Base-by-base conservation (phyloP, 2,113 vertebrate species). In the Scomber scombrus region DNA sequence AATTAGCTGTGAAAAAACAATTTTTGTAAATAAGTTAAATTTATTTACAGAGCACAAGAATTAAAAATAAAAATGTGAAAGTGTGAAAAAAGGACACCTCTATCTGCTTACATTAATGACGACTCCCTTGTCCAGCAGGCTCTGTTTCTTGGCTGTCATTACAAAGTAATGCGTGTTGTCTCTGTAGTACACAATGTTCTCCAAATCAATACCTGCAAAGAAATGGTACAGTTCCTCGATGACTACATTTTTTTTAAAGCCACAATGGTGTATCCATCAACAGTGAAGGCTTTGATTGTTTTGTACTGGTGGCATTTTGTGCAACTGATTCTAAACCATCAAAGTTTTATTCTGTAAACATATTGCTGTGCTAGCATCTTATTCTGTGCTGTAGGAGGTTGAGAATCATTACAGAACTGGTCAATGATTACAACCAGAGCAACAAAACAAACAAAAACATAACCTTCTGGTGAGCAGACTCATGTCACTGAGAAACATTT, bases 101-200 rank as follows among this genome's bases (percentile, higher is more conserved):
- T 65, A 16, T 66, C 7, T 49, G 94, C 97, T 34, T 94, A 99
- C 98, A 0, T 96, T 94, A 23, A 98, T 94, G 86, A 99, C 97
- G 81, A 99, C 98, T 49, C 97, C 97, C 89, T 99, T 99, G 83
- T 99, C 97, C 82, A 99, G 92, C 78, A 99, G 96, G 76, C 96
- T 97, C 91, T 99, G 98, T 60, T 99, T 99, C 93, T 99, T 99
- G 68, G 98, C 98, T 1, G 98, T 99, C 98, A 99, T 99, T 79
- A 99, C 98, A 85, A 99, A 99, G 91, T 99, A 99, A 88, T 99
- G 98, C 0, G 98, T 99, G 88, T 96, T 96, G 89, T 99, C 98
- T 88, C 95, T 99, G 77, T 99, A 99, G 93, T 99, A 99, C 73
- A 99, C 98, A 62, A 99, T 99, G 94, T 99, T 99, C 93, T 99